phyloP scores from a whole-genome alignment of 2,888 invertebrate genomes.

The Spisula solida region DNA sequence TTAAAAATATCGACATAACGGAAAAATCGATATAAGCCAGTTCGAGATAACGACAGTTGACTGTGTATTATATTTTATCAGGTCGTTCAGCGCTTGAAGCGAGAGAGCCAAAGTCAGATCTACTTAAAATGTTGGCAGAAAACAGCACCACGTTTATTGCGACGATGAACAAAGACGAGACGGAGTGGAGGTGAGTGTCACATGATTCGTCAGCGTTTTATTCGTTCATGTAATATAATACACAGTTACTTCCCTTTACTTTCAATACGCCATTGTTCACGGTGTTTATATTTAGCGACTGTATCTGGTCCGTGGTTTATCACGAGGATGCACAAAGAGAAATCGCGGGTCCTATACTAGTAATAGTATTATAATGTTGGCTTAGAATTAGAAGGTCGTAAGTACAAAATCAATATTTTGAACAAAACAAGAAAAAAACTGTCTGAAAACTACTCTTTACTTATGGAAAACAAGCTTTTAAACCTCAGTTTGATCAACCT shows the following conservation, averaged over 20 bases:
- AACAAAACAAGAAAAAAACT: too few relatives aligned
- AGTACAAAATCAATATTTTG: too few relatives aligned
- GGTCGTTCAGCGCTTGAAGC: slow-evolving; percentile 46
- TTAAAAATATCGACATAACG: too few relatives aligned
- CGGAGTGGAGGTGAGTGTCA: slow-evolving; percentile 2
- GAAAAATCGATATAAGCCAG: too few relatives aligned
- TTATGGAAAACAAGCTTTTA: too few relatives aligned
- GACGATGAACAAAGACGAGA: slow-evolving; percentile 61
- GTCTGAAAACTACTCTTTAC: too few relatives aligned
- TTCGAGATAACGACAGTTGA: too few relatives aligned
- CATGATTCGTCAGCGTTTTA: background rate
- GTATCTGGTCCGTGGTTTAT: background rate
- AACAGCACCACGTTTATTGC: slow-evolving; percentile 59
- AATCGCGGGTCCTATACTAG: background rate
- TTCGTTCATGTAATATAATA: background rate
- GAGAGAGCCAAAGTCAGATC: background rate
- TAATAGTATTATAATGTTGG: too few relatives aligned
- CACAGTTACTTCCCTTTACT: background rate
- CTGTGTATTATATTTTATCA: slow-evolving; percentile 22
- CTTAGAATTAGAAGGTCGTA: too few relatives aligned
- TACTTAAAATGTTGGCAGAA: slow-evolving; percentile 53
- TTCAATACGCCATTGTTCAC: background rate
- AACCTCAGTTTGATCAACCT: too few relatives aligned
- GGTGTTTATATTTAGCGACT: background rate
- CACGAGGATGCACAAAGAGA: background rate